Conservation (phyloP, 2,888 invertebrate species). For the Tipula helvola region DNA sequence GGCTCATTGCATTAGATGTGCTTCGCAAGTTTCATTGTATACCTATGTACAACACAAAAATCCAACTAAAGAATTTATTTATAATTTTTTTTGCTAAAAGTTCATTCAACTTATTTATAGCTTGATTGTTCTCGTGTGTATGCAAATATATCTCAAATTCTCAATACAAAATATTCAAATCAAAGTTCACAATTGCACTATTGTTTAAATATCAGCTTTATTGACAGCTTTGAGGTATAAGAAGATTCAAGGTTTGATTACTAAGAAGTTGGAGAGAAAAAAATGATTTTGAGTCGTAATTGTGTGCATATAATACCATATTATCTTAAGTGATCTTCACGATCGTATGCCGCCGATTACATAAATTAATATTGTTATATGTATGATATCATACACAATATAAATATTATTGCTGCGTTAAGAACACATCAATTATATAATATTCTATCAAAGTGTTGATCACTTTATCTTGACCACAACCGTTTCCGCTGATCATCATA, state of each 20-base stretch:
- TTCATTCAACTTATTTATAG: neutral
- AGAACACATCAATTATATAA: neutral
- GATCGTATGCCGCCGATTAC: neutral
- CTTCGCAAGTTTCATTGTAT: too few species aligned
- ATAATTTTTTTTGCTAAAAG: neutral
- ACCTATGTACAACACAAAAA: neutral
- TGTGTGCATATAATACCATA: neutral
- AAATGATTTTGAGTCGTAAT: neutral
- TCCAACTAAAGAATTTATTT: neutral
- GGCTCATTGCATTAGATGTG: neutral
- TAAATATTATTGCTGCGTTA: neutral
- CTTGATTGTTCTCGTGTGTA: neutral
- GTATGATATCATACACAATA: neutral
- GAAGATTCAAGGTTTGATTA: neutral
- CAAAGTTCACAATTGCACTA: neutral
- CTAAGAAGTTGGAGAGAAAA: neutral
- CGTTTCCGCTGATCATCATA: too few species aligned
- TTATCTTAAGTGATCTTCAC: neutral
- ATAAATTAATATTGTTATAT: neutral
- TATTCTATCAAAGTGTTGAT: too few species aligned
- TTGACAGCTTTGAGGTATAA: neutral
- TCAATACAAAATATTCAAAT: neutral
- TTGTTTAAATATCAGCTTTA: neutral
- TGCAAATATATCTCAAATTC: neutral
- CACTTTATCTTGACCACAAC: too few species aligned